phyloP scores from a whole-genome alignment of 2,797 vertebrate species.

The Urophycis tenuis region DNA sequence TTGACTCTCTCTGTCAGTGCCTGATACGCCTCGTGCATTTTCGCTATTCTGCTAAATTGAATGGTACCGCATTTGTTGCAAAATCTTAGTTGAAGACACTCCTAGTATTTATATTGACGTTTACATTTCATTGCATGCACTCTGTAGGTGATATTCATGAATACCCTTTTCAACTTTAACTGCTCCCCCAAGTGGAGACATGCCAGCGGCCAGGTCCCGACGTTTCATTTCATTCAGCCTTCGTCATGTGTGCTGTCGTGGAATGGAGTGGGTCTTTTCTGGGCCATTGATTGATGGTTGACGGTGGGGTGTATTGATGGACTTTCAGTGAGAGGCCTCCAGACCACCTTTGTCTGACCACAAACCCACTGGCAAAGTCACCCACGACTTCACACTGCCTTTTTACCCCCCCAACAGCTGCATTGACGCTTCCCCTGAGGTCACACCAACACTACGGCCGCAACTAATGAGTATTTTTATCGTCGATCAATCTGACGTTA shows the following conservation, averaged over 20 bases:
- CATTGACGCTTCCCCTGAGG: neutral
- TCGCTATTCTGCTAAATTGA: no score
- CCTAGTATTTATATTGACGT: neutral
- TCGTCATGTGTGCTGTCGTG: neutral
- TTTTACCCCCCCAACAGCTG: neutral
- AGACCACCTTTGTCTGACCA: neutral
- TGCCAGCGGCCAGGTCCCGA: constrained; percentile 9
- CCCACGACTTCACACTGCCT: neutral
- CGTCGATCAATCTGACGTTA: no score
- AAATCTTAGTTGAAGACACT: no score
- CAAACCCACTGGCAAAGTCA: neutral
- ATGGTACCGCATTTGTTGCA: no score
- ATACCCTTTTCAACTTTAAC: neutral
- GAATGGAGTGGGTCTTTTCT: constrained; percentile 5
- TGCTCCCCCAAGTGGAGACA: neutral
- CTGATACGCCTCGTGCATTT: no score
- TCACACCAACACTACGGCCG: neutral
- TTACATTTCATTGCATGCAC: neutral
- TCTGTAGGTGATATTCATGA: neutral
- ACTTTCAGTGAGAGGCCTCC: neutral
- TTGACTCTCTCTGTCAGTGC: no score
- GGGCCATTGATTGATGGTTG: constrained; percentile 29
- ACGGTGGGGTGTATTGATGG: constrained; percentile 7
- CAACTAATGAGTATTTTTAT: no score
- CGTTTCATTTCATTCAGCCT: neutral